phyloP scores from a whole-genome alignment of 2,888 invertebrate species.

The Phyllotreta cruciferae region DNA sequence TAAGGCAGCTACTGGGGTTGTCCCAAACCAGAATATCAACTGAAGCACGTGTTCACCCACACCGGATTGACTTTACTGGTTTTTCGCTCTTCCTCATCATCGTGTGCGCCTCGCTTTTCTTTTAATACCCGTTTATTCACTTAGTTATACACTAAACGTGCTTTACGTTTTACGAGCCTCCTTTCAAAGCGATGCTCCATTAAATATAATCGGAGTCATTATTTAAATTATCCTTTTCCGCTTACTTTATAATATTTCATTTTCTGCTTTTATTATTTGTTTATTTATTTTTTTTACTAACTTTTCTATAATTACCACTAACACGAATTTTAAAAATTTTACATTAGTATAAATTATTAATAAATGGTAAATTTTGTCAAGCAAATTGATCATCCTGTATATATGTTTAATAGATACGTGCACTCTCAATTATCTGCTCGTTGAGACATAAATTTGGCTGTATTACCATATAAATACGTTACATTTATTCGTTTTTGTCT shows the following conservation, averaged over 20 bases:
- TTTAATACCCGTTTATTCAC: constrained; percentile 39
- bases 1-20: constrained; percentile 53
- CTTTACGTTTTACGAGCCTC: constrained; percentile 26
- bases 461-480: constrained; percentile 29
- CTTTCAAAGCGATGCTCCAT: constrained; percentile 20
- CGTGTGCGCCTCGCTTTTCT: constrained; percentile 36
- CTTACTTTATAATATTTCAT: constrained; percentile 15
- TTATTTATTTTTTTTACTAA: constrained; percentile 5
- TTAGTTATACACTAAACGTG: constrained; percentile 31
- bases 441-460: constrained; percentile 21
- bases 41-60: constrained; percentile 49
- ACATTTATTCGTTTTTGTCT: constrained; percentile 27
- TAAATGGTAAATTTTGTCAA: no score
- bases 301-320: not conserved
- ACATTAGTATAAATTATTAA: no score
- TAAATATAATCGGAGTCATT: constrained; percentile 24
- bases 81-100: constrained; percentile 43
- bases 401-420: constrained; percentile 15
- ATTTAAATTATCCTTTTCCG: constrained; percentile 19
- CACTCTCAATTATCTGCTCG: constrained; percentile 21
- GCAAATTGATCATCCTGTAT: no score
- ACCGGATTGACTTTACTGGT: constrained; percentile 40
- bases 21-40: constrained; percentile 54
- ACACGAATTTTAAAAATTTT: no score
- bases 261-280: constrained; percentile 9